Base-by-base conservation (phyloP, 2,888 invertebrate genomes). In the Pristionchus mayeri region DNA sequence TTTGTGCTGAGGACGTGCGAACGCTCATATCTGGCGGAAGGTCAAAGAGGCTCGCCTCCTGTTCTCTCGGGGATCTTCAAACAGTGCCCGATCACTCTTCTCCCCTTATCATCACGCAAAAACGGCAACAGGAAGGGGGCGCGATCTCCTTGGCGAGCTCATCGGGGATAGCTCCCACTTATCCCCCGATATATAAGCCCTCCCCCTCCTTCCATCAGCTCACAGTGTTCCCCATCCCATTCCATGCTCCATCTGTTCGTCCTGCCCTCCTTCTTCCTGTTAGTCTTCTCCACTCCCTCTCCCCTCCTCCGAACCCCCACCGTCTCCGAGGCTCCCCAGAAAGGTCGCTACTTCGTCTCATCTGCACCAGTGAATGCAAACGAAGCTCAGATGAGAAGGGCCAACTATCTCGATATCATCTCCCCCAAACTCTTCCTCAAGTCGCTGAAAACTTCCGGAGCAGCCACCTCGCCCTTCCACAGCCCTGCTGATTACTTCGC, bases 351-450 rank as follows among this genome's bases (percentile, higher is more conserved):
- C 34, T 63, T 63, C 18, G 63, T 63, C 27, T 34, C 34, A 30
- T 63, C 63, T 34, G 63, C 63, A 2, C 63, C 63, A 2, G 16
- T 11, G 30, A 16, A 30, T 34, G 34, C 34, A 16, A 63, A 63
- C 18, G 63, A 63, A 34, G 63, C 16, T 3, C 30, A 34, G 18
- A 7, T 34, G 63, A 34, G 21, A 13, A 63, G n/a, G 11, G 13
- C 34, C 30, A 63, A 34, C n/a, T 63, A 63, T 63, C 63, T 63
- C 16, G 63, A 63, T 34, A 63, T 63, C n/a, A 30, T 63, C 34
- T 63, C 63, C 4, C 75, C 40, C 44, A 40, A 44, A 24, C 75
- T 40, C 75, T 75, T 75, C 75, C 75, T 75, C 75, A 75, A 75
- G 9, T 63, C 63, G 11, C 13, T 63, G 7, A 11, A 34, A 63